phyloP scores from a whole-genome alignment of 2,113 vertebrate genomes.

The Mixornis gularis region DNA sequence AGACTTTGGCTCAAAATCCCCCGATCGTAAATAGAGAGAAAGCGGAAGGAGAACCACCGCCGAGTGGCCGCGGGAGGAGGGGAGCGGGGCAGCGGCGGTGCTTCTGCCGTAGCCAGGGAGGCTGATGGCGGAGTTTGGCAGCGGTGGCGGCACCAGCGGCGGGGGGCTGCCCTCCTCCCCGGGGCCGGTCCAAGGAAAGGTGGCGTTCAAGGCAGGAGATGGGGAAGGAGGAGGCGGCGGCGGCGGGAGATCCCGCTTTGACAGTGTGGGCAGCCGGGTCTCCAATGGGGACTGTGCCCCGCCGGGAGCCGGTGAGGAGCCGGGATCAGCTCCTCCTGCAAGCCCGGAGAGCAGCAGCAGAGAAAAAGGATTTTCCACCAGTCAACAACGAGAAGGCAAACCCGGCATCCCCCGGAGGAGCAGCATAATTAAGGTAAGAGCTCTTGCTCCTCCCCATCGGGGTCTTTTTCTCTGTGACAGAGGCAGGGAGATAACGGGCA shows the following conservation, averaged over 20 bases:
- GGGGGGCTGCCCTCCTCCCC: constrained; percentile 68
- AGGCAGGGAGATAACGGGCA: not conserved
- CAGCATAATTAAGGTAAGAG: constrained; percentile 93
- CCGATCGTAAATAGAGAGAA: constrained; percentile 15
- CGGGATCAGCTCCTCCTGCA: constrained; percentile 67
- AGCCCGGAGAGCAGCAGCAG: constrained; percentile 61
- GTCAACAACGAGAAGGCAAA: constrained; percentile 72
- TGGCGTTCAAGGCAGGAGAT: constrained; percentile 66
- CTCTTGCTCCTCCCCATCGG: not conserved
- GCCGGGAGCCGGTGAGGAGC: constrained; percentile 63
- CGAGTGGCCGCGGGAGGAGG: constrained; percentile 45
- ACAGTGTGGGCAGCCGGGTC: constrained; percentile 68
- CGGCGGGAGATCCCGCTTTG: constrained; percentile 68
- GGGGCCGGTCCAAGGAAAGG: constrained; percentile 60
- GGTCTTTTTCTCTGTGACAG: not conserved
- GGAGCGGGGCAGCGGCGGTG: constrained; percentile 43
- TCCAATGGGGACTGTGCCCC: constrained; percentile 87
- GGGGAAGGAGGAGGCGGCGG: constrained; percentile 67
- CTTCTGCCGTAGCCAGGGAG: constrained; percentile 54
- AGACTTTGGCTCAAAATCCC: constrained; percentile 24
- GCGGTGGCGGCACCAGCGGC: constrained; percentile 54
- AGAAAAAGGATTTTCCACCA: constrained; percentile 54
- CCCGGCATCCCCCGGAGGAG: constrained; percentile 86
- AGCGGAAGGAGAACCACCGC: constrained; percentile 61
- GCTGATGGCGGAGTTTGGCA: constrained; percentile 74